Percentiles rank a stretch among this genome's conserved stretches.
These are phyloP conservation scores for Scaptomyza flava DNA, from an alignment of 2,888 invertebrate genomes.

Conservation along the genomic window DNA sequence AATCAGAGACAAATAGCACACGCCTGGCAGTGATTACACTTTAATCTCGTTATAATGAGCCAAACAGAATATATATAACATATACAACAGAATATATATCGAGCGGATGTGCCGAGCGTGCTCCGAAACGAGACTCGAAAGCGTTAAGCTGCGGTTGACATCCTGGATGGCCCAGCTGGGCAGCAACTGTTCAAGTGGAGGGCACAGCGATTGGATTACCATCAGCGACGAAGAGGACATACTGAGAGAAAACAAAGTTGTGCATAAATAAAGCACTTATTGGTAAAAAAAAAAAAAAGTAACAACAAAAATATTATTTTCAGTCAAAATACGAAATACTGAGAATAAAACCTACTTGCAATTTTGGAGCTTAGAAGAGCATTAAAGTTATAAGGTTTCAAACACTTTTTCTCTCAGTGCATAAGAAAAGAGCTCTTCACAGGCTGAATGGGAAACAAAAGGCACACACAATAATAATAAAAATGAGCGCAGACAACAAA, in stretches of 20 bases:
- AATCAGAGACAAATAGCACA: constrained; percentile 45
- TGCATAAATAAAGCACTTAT: too few relatives aligned
- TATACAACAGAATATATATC: constrained; percentile 7
- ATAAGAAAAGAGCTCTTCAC: background rate
- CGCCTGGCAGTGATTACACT: constrained; percentile 70
- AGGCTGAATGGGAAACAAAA: constrained; percentile 34
- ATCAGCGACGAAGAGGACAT: constrained; percentile 14
- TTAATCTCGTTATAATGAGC: constrained; percentile 74
- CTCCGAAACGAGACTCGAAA: constrained; percentile 38
- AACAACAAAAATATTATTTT: too few relatives aligned
- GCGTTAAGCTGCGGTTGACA: constrained; percentile 71
- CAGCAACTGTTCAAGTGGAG: constrained; percentile 57
- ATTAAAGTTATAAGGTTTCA: background rate
- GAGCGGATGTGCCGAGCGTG: constrained; percentile 73
- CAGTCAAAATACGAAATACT: too few relatives aligned
- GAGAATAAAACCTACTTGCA: too few relatives aligned
- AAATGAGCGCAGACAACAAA: constrained; percentile 55
- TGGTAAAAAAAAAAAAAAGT: too few relatives aligned
- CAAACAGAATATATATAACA: constrained; percentile 44
- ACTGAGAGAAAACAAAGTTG: constrained; percentile 1
- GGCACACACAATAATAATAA: constrained; percentile 14
- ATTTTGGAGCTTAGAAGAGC: too few relatives aligned
- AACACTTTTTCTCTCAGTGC: background rate
- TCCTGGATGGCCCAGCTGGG: constrained; percentile 74
- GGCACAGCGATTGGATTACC: constrained; percentile 66